Percentiles rank a stretch among this genome's conserved stretches.
Conservation (phyloP, 2,888 invertebrate genomes). For the Pyrocoelia pectoralis region DNA sequence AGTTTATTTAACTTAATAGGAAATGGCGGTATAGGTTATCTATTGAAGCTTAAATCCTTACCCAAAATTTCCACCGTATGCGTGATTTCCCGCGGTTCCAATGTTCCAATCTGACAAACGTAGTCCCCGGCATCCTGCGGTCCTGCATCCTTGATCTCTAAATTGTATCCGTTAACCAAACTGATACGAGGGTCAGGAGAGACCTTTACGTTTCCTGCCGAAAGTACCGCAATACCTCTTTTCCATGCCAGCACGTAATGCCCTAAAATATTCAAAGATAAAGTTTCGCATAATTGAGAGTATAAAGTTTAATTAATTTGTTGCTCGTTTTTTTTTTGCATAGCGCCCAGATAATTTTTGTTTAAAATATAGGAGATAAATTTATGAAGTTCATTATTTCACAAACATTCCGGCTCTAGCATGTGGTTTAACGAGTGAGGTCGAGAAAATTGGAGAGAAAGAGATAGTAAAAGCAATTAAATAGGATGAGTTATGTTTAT, state of each 20-base stretch:
- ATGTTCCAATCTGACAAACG: slow-evolving; percentile 72
- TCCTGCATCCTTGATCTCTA: slow-evolving; percentile 70
- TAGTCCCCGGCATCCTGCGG: slow-evolving; percentile 74
- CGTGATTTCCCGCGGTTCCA: slow-evolving; percentile 70
- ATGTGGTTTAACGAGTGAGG: slow-evolving; percentile 43
- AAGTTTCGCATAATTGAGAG: slow-evolving; percentile 13
- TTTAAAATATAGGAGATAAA: slow-evolving; percentile 45
- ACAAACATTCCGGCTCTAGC: slow-evolving; percentile 48
- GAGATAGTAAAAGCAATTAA: slow-evolving; percentile 40
- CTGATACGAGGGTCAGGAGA: slow-evolving; percentile 70
- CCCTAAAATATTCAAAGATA: slow-evolving; percentile 58
- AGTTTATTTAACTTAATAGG: too few species aligned
- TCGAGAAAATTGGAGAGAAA: slow-evolving; percentile 27
- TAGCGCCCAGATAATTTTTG: slow-evolving; percentile 49
- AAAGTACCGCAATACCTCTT: slow-evolving; percentile 70
- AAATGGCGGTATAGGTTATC: neutral
- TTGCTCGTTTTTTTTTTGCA: slow-evolving; percentile 46
- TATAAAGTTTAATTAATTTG: slow-evolving; percentile 1
- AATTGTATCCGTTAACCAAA: slow-evolving; percentile 69
- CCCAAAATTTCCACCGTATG: slow-evolving; percentile 73
- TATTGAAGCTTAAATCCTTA: slow-evolving; percentile 56
- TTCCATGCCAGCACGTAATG: slow-evolving; percentile 72
- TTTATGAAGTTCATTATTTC: slow-evolving; percentile 55
- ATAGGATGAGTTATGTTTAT: slow-evolving; percentile 43
- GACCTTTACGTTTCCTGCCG: slow-evolving; percentile 71